Percentiles rank a stretch among this genome's conserved stretches.
Conservation (phyloP, 2,888 invertebrate genomes). For the Smittia sp. region DNA sequence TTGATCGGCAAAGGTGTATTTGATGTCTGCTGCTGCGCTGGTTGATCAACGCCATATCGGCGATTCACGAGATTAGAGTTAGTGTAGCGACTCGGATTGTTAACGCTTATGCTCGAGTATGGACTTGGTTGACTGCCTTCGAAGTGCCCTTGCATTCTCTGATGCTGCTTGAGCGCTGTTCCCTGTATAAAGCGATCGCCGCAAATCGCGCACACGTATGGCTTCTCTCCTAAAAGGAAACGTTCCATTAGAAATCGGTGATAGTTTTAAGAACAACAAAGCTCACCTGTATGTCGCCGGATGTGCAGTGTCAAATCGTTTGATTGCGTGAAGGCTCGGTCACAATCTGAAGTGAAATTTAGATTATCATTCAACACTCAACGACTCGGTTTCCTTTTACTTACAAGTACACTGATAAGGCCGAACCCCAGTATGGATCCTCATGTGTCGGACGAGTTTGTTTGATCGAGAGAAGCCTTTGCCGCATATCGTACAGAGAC, state of each 20-base stretch:
- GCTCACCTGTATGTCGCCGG: slow-evolving; percentile 65
- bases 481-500: slow-evolving; percentile 43
- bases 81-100: slow-evolving; percentile 43
- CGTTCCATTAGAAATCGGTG: not conserved
- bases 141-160: slow-evolving; percentile 61
- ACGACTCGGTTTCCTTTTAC: slow-evolving; percentile 50
- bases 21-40: slow-evolving; percentile 6
- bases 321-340: slow-evolving; percentile 63
- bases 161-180: slow-evolving; percentile 62
- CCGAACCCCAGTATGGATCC: slow-evolving; percentile 58
- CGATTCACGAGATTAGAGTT: slow-evolving; percentile 43
- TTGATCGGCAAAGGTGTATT: slow-evolving; percentile 27
- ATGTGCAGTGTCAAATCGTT: slow-evolving; percentile 69
- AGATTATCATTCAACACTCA: not conserved
- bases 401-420: slow-evolving; percentile 60
- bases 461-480: slow-evolving; percentile 61
- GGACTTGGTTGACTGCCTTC: slow-evolving; percentile 41
- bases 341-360: slow-evolving; percentile 46
- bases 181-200: slow-evolving; percentile 68
- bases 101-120: slow-evolving; percentile 42
- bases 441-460: slow-evolving; percentile 62
- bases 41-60: slow-evolving; percentile 11
- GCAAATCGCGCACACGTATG: slow-evolving; percentile 60
- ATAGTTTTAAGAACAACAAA: not conserved
- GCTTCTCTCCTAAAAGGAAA: not conserved